These are phyloP conservation scores for Spondyliosoma cantharus DNA, from an alignment of 2,797 vertebrate species.

Conservation along the genomic window DNA sequence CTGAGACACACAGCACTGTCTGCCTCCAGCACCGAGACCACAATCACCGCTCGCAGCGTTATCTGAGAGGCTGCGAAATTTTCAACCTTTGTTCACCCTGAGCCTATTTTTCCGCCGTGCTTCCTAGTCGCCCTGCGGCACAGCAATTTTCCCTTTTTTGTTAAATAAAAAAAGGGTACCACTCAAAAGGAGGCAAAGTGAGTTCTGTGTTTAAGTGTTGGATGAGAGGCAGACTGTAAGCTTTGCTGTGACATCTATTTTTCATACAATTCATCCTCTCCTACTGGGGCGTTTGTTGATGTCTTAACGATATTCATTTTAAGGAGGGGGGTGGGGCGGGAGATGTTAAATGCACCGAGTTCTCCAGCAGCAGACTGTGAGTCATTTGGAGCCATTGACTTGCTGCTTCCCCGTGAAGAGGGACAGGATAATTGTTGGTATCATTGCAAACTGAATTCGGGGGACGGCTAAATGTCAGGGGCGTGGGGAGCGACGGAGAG, in stretches of 20 bases:
- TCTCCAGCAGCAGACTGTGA: constrained; percentile 59
- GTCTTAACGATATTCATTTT: constrained; percentile 60
- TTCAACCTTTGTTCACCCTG: constrained; percentile 62
- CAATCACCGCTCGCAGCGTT: constrained; percentile 53
- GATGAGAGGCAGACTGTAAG: constrained; percentile 48
- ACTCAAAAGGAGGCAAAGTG: constrained; percentile 57
- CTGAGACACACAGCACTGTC: constrained; percentile 51
- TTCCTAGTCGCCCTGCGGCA: constrained; percentile 62
- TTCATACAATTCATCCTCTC: constrained; percentile 71
- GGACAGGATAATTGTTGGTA: constrained; percentile 70
- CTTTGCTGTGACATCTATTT: constrained; percentile 66
- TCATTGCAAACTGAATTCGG: constrained; percentile 67
- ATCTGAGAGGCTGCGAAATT: constrained; percentile 52
- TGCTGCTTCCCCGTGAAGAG: constrained; percentile 54
- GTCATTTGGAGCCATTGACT: constrained; percentile 72
- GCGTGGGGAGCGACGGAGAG: constrained; percentile 65
- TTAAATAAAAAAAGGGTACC: constrained; percentile 6
- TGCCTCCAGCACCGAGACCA: constrained; percentile 48
- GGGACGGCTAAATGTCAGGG: constrained; percentile 79
- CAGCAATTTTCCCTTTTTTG: constrained; percentile 15
- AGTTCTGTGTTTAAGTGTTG: constrained; percentile 47
- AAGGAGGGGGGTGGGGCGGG: constrained; percentile 24
- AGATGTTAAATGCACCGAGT: constrained; percentile 70
- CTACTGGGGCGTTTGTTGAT: constrained; percentile 51
- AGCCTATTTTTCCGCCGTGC: constrained; percentile 49